A percentile compares a stretch with the other conserved stretches of the same genome.
These are phyloP conservation scores for Halictus rubicundus DNA, from an alignment of 1,140 invertebrate species.

Conservation along the genomic window DNA sequence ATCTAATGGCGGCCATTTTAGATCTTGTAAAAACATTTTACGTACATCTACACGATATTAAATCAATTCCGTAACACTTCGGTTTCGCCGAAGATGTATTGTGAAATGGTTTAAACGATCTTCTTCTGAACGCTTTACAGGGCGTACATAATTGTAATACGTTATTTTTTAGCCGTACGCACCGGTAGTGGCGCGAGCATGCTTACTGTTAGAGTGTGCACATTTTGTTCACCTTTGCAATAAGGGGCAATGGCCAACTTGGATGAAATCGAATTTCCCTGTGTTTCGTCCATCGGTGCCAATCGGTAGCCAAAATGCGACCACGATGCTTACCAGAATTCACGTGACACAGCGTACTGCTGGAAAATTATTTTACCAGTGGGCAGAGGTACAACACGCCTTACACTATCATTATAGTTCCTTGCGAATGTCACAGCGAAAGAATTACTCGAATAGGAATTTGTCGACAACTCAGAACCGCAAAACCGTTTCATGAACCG, in stretches of 20 bases:
- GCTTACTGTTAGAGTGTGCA: constrained; percentile 95
- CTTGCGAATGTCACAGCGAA: background rate
- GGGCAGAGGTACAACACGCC: constrained; percentile 90
- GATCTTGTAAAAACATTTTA: constrained; percentile 88
- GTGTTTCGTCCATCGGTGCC: constrained; percentile 89
- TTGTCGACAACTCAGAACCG: no score
- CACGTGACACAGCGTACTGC: constrained; percentile 94
- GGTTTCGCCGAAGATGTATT: no score
- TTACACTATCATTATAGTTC: background rate
- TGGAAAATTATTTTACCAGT: constrained; percentile 98
- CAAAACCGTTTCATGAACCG: no score
- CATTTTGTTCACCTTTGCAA: constrained; percentile 98
- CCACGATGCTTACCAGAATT: constrained; percentile 85
- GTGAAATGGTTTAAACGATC: no score
- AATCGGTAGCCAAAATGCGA: constrained; percentile 77
- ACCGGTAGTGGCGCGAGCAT: constrained; percentile 94
- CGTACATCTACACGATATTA: constrained; percentile 4
- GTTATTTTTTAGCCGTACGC: constrained; percentile 89
- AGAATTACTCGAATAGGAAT: background rate
- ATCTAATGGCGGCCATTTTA: constrained; percentile 95
- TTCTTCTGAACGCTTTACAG: background rate
- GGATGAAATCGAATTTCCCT: constrained; percentile 94
- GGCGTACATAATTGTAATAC: background rate
- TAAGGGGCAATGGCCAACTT: constrained; percentile 97
- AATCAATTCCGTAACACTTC: background rate